These are phyloP conservation scores for Crossaster papposus DNA, from an alignment of 53 echinoderm and acorn worm species.

Conservation along the genomic window DNA sequence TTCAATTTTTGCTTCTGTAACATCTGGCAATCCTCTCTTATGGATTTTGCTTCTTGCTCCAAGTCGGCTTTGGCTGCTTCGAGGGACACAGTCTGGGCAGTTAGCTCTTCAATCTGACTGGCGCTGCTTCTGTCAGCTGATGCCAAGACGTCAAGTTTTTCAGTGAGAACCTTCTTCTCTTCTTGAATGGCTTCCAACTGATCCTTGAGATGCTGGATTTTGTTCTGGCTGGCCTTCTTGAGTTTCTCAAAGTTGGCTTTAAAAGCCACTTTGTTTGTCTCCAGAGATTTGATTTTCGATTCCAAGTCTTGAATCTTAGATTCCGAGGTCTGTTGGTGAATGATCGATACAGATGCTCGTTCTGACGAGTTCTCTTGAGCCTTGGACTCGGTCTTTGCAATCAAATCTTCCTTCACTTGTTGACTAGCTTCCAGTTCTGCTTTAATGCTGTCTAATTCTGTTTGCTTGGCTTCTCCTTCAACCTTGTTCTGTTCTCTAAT, in stretches of 20 bases:
- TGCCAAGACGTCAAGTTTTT: constrained; percentile 23
- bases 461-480: constrained; percentile 37
- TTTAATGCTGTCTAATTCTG: constrained; percentile 19
- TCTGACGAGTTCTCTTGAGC: constrained; percentile 3
- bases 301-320: constrained; percentile 53
- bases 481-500: constrained; percentile 30
- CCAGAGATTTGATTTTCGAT: constrained; percentile 54
- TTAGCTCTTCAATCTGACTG: constrained; percentile 19
- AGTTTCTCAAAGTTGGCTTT: constrained; percentile 91
- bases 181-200: constrained; percentile 57
- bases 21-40: constrained; percentile 23
- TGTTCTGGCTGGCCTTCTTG: constrained; percentile 80
- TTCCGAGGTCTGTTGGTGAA: constrained; percentile 17
- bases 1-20: constrained; percentile 50
- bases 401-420: constrained; percentile 52
- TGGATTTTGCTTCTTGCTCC: neutral
- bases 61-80: constrained; percentile 16
- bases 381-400: constrained; percentile 12
- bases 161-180: constrained; percentile 39
- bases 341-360: constrained; percentile 29
- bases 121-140: neutral
- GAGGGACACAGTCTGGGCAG: constrained; percentile 18
- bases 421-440: constrained; percentile 31
- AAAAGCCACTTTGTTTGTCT: constrained; percentile 77
- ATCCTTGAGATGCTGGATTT: constrained; percentile 79